Conservation (phyloP, 2,113 vertebrate species). For the Indicator indicator region DNA sequence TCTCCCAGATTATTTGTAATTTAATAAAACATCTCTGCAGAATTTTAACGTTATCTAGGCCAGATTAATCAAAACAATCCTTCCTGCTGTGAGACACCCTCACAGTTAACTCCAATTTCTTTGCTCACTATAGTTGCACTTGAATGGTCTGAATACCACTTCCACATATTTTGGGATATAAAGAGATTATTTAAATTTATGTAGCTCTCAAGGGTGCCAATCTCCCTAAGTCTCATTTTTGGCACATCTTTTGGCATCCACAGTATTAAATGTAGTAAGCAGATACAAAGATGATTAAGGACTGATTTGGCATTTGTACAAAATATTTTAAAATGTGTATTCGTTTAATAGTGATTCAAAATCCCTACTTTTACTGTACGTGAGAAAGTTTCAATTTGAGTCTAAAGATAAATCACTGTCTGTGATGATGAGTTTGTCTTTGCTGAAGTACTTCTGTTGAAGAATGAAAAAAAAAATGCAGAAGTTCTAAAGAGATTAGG, state of each 20-base stretch:
- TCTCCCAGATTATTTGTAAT: not conserved
- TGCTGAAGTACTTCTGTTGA: not conserved
- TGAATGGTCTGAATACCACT: not conserved
- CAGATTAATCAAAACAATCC: not conserved
- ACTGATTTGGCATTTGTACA: not conserved
- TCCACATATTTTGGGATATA: not conserved
- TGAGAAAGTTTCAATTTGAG: not conserved
- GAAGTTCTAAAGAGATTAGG: not conserved
- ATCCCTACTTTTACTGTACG: not conserved
- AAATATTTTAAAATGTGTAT: not conserved
- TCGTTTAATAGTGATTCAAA: not conserved
- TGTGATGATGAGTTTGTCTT: not conserved
- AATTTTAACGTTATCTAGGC: not conserved
- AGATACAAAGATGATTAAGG: not conserved
- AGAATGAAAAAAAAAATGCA: not conserved
- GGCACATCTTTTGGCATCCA: not conserved
- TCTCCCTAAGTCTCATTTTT: not conserved
- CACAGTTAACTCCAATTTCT: not conserved
- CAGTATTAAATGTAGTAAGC: not conserved
- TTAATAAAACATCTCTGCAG: not conserved
- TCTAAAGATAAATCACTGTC: not conserved
- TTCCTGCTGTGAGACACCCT: not conserved
- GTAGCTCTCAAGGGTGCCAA: not conserved
- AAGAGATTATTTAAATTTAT: not conserved
- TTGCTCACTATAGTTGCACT: not conserved